Conservation (phyloP, 2,888 invertebrate genomes). For the Phaonia tiefii region DNA sequence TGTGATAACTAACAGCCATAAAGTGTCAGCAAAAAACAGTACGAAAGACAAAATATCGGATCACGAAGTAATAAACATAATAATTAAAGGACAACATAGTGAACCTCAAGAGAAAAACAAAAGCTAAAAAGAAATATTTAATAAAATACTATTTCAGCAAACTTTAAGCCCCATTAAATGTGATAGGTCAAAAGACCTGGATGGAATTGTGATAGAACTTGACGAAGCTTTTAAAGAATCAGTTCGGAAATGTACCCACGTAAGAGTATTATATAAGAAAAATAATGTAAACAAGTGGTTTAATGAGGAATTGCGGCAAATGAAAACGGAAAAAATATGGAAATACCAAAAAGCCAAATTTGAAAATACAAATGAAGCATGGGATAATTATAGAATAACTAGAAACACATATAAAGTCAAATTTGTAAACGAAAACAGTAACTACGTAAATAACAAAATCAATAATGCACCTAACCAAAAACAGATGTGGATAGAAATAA, state of each 20-base stretch:
- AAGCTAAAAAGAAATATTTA: neutral
- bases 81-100: neutral
- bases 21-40: neutral
- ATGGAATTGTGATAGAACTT: too few species aligned
- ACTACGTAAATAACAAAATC: conserved; percentile 13
- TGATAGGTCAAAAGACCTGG: too few species aligned
- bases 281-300: conserved; percentile 13
- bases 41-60: conserved; percentile 16
- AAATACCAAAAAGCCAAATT: conserved; percentile 1
- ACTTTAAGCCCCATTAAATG: too few species aligned
- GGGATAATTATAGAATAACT: neutral
- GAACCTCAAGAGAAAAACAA: neutral
- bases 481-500: conserved; percentile 1
- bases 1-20: neutral
- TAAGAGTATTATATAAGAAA: neutral
- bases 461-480: conserved; percentile 14
- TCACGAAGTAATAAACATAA: conserved; percentile 3
- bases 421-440: neutral
- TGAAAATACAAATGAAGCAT: neutral
- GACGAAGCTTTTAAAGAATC: neutral
- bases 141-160: neutral
- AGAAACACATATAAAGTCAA: conserved; percentile 9
- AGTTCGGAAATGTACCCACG: neutral
- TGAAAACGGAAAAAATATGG: neutral
- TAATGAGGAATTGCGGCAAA: neutral